A percentile compares a stretch with the other conserved stretches of the same genome.
Conservation (phyloP, 2,888 invertebrate species). For the Hermaeophaga mercurialis region DNA sequence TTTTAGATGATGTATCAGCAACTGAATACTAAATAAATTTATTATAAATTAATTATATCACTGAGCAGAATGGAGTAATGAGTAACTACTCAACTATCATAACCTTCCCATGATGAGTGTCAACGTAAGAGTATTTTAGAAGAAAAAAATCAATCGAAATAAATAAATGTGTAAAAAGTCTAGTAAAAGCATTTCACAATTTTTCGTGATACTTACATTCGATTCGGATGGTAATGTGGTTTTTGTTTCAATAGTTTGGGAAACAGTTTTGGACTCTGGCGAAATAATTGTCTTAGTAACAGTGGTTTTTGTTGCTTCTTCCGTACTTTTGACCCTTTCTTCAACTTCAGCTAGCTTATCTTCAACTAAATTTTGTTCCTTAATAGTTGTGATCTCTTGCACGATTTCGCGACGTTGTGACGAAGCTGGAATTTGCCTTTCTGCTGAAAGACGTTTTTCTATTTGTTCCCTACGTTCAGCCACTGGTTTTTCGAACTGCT, state of each 20-base stretch:
- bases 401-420: slow-evolving; percentile 75
- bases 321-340: slow-evolving; percentile 55
- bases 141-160: no score
- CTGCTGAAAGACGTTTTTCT: slow-evolving; percentile 72
- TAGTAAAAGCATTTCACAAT: no score
- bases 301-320: slow-evolving; percentile 60
- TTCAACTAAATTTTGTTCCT: slow-evolving; percentile 65
- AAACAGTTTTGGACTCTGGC: slow-evolving; percentile 28
- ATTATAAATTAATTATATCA: no score
- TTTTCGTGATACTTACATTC: slow-evolving; percentile 21
- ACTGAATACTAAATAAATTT: no score
- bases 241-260: slow-evolving; percentile 42
- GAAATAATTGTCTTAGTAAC: slow-evolving; percentile 10
- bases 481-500: slow-evolving; percentile 70
- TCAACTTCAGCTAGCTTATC: slow-evolving; percentile 64
- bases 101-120: no score
- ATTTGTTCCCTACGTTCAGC: slow-evolving; percentile 79
- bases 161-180: no score
- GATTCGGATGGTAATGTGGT: slow-evolving; percentile 45
- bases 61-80: no score
- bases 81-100: no score
- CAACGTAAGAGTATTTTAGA: no score
- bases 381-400: slow-evolving; percentile 64
- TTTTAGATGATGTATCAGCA: no score
- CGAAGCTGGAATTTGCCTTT: slow-evolving; percentile 72